phyloP scores from a whole-genome alignment of 2,797 vertebrate genomes.

The Helarctos malayanus region DNA sequence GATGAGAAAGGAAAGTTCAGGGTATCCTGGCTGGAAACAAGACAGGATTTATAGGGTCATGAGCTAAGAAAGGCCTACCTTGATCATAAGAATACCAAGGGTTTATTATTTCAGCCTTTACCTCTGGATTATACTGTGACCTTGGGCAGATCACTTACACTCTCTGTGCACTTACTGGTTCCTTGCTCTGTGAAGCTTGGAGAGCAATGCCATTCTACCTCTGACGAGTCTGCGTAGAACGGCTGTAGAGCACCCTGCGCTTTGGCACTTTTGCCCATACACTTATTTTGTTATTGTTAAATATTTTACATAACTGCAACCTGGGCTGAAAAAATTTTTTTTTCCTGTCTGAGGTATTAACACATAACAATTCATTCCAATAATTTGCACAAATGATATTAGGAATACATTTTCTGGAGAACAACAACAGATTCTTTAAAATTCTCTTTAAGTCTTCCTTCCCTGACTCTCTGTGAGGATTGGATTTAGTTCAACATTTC shows the following conservation, averaged over 20 bases:
- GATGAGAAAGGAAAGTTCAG: neutral
- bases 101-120: neutral
- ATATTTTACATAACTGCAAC: constrained; percentile 34
- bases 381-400: constrained; percentile 11
- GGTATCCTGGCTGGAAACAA: neutral
- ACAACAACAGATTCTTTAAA: neutral
- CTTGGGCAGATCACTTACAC: neutral
- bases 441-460: neutral
- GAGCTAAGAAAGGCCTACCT: neutral
- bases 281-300: constrained; percentile 21
- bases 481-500: neutral
- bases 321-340: neutral
- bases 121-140: neutral
- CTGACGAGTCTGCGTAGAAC: neutral
- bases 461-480: neutral
- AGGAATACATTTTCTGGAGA: constrained; percentile 21
- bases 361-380: neutral
- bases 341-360: constrained; percentile 7
- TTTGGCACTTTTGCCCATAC: neutral
- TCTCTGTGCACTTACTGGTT: neutral
- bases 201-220: neutral
- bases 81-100: neutral
- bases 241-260: neutral
- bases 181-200: neutral
- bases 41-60: neutral